Base-by-base conservation (phyloP, 2,113 vertebrate species). In the Baryphthengus martii region DNA sequence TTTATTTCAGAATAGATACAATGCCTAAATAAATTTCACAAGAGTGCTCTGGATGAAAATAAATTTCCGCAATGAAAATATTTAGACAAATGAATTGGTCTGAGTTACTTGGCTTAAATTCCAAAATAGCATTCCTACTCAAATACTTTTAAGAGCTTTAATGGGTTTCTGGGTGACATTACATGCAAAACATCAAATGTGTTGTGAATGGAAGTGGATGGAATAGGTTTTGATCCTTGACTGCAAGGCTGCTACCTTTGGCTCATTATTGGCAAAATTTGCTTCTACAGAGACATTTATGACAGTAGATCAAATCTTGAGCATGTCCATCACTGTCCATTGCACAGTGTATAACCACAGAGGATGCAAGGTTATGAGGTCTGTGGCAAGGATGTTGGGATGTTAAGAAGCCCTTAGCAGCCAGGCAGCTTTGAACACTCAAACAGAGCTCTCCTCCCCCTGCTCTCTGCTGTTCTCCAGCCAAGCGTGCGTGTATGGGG, bases 401-500 rank as follows among this genome's bases (percentile, higher is more conserved):
- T 59, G 89, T 71, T 67, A 90, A 63, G 47, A 50, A 74, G 31
- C 28, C 21, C n/a, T 58, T 44, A 61, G 50, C 26, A 50, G 44
- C 24, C 37, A 70, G 63, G 37, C 26, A 91, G 40, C 49, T 87
- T 83, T 0, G 1, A 39, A 45, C 20, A 24, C 58, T 56, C 39
- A 13, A 7, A 86, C 10, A n/a, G 6, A 86, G 67, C 44, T 35
- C 29, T 88, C 6, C 10, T 8, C 14, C 72, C 56, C 29, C 50
- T 85, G 13, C 13, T 74, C 13, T 59, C 53, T 20, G 44, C 6
- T 39, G 19, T 24, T 50, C 18, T 86, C 10, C 59, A 63, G 59
- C 31, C 86, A 66, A 24, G 8, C 0, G 0, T 21, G 24, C 44
- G 62, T 2, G 0, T 20, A 66, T 1, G 3, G 31, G 28, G 23